Conservation (phyloP, 2,797 vertebrate species). For the Mastacembelus armatus region DNA sequence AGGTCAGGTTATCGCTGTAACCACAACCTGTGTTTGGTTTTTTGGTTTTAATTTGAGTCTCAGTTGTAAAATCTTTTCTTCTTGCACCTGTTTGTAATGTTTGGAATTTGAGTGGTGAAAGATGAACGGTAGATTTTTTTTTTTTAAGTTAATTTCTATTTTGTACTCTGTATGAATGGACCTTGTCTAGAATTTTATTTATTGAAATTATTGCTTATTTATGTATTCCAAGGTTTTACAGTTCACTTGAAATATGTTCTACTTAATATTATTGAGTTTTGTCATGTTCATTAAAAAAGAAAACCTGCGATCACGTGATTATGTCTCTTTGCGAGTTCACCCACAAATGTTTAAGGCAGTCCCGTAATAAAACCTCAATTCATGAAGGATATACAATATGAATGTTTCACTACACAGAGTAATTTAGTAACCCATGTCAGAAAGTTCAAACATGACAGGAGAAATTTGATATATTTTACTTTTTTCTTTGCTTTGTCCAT, state of each 20-base stretch:
- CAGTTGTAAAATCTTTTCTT: slow-evolving; percentile 12
- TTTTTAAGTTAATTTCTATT: slow-evolving; percentile 18
- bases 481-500: background rate
- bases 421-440: no score
- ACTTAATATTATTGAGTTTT: no score
- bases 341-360: background rate
- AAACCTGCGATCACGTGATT: slow-evolving; percentile 11
- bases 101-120: background rate
- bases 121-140: slow-evolving; percentile 6
- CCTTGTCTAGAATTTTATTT: slow-evolving; percentile 50
- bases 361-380: background rate
- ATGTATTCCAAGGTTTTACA: slow-evolving; percentile 39
- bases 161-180: slow-evolving; percentile 19
- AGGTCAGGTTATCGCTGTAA: slow-evolving; percentile 23
- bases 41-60: slow-evolving; percentile 21
- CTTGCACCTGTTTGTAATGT: slow-evolving; percentile 39
- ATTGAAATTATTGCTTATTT: slow-evolving; percentile 63
- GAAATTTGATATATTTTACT: no score
- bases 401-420: no score
- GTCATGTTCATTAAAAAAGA: slow-evolving; percentile 55
- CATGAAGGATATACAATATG: background rate
- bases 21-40: slow-evolving; percentile 21
- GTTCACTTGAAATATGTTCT: slow-evolving; percentile 21
- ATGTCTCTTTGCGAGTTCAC: background rate
- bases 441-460: no score